Percentiles rank a stretch among this genome's conserved stretches.
Conservation (phyloP, 2,113 vertebrate species). For the Phyllostomus discolor region DNA sequence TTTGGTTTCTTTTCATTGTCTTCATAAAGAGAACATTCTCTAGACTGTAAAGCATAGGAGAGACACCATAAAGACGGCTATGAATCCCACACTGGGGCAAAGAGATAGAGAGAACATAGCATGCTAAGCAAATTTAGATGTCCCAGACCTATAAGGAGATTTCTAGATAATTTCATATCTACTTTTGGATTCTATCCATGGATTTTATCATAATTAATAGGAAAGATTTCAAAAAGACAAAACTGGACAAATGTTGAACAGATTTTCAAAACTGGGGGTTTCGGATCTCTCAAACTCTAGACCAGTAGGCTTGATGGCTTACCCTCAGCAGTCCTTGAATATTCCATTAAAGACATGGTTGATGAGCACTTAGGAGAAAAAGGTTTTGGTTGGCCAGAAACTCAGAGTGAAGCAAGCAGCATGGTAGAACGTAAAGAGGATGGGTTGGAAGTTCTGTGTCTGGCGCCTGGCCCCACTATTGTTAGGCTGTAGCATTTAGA, state of each 20-base stretch:
- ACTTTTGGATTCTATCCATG: neutral
- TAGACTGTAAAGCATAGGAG: neutral
- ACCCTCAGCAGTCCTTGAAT: neutral
- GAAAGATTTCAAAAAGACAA: neutral
- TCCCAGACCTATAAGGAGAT: neutral
- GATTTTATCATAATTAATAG: neutral
- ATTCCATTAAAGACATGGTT: neutral
- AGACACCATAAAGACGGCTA: neutral
- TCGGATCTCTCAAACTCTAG: conserved; percentile 30
- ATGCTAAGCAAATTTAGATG: neutral
- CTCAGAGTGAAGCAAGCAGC: neutral
- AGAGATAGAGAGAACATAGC: neutral
- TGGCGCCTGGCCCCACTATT: neutral
- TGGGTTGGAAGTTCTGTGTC: neutral
- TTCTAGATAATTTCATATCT: neutral
- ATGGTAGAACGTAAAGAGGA: neutral
- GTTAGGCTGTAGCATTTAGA: neutral
- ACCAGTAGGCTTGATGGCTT: neutral
- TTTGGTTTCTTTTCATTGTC: neutral
- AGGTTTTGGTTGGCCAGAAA: neutral
- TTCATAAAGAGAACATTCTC: neutral
- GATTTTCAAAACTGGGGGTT: neutral
- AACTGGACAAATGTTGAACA: neutral
- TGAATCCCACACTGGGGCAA: neutral
- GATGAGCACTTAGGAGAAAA: neutral